Evolutionary conservation across 2,113 vertebrate genomes (phyloP).

Genomic region (Ondatra zibethicus): DNA sequence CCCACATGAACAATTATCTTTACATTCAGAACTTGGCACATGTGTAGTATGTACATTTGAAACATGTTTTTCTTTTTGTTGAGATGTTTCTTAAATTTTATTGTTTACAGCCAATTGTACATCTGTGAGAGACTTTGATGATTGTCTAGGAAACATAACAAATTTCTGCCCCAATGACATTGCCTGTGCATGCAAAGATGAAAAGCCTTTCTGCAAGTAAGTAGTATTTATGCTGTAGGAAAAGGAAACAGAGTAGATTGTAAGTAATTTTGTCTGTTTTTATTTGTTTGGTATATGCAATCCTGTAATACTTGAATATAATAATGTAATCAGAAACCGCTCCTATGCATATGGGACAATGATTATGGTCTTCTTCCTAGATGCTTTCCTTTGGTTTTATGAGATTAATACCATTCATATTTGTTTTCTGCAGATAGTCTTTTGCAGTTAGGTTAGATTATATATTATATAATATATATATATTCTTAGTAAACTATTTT

Average conservation of each 20-base stretch:
- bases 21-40: constrained; percentile 25
- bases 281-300: constrained; percentile 28
- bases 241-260: neutral
- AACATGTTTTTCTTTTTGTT: neutral
- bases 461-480: neutral
- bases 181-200: constrained; percentile 78
- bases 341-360: neutral
- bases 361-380: neutral
- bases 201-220: constrained; percentile 84
- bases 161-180: constrained; percentile 78
- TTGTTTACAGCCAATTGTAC: constrained; percentile 81
- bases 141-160: constrained; percentile 25
- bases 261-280: constrained; percentile 34
- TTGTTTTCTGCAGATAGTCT: neutral
- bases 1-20: constrained; percentile 36
- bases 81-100: constrained; percentile 38
- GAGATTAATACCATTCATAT: neutral
- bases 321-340: constrained; percentile 1
- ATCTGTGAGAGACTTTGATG: constrained; percentile 68
- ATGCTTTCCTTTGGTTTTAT: constrained; percentile 33
- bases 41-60: constrained; percentile 11
- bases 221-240: constrained; percentile 4
- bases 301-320: constrained; percentile 49
- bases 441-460: neutral
- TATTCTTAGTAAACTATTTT: neutral